Base-by-base conservation (phyloP, 2,113 vertebrate genomes). In the Megaleporinus macrocephalus region DNA sequence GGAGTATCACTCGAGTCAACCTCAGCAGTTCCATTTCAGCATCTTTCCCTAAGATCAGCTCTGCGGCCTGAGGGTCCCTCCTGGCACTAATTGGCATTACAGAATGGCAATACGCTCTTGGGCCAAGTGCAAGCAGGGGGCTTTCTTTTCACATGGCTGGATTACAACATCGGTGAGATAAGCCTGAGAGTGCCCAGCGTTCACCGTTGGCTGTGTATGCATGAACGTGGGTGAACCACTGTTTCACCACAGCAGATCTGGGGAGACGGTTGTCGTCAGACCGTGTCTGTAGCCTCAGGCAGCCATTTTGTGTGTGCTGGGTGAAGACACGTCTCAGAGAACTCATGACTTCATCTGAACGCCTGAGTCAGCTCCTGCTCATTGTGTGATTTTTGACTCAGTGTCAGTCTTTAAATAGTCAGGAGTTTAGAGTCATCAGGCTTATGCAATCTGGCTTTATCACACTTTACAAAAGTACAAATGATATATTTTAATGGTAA, bases 61-160 rank as follows among this genome's bases (percentile, higher is more conserved):
- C 12, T 63, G 68, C 47, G 77, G 78, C 82, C 81, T 63, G 33
- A 79, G 78, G 74, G 53, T 63, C 57, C 59, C 78, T 82, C 68
- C 30, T 61, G 73, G 79, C 30, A 66, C 65, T 87, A 86, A 86
- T 86, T 84, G 82, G 79, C 82, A 77, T 74, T 80, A 79, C 44
- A 62, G 24, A 41, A 73, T 76, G 66, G 72, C 62, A 83, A 68
- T 49, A 55, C 57, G 33, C 71, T 61, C 76, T 82, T 76, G 53
- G 70, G 51, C 15, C 18, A 51, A 81, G 20, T 13, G 71, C 41
- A 82, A 57, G 49, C 63, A 55, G 49, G 53, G 55, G 7, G 20
- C 77, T 83, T 29, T 27, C n/a, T 29, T 83, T 83, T 87, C 57
- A 29, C 69, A 78, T 59, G 78, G 63, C 59, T 83, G 66, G 44